Conservation (phyloP, 2,797 vertebrate genomes). For the Remorina albescens region DNA sequence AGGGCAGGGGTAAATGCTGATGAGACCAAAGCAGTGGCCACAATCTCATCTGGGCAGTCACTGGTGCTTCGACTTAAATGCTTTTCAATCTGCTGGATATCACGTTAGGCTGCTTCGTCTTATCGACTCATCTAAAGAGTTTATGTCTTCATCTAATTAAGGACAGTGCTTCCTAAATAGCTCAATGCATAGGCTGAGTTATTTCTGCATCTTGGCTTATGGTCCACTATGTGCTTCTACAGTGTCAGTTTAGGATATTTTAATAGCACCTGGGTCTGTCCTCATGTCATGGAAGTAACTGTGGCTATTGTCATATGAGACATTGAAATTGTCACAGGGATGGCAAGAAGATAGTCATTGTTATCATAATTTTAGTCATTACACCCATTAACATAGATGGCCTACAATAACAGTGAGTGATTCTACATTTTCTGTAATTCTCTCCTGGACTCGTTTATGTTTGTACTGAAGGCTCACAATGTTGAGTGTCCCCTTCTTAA, state of each 20-base stretch:
- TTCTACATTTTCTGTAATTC: neutral
- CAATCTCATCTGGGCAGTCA: constrained; percentile 76
- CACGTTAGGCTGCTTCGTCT: constrained; percentile 79
- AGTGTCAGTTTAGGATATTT: constrained; percentile 38
- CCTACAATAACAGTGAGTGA: neutral
- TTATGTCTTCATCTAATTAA: constrained; percentile 82
- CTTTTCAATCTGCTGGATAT: constrained; percentile 82
- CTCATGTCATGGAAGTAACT: constrained; percentile 1
- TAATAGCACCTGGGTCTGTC: constrained; percentile 7
- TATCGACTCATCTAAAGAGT: constrained; percentile 83
- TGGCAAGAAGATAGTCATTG: neutral
- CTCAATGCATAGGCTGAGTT: constrained; percentile 72
- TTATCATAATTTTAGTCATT: neutral
- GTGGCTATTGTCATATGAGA: constrained; percentile 9
- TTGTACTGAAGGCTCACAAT: constrained; percentile 12
- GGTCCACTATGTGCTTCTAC: constrained; percentile 33
- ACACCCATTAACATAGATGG: neutral
- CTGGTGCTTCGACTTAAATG: constrained; percentile 80
- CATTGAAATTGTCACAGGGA: neutral
- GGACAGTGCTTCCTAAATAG: constrained; percentile 77
- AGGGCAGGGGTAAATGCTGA: constrained; percentile 72
- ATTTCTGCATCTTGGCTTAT: constrained; percentile 57
- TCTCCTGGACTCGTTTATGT: neutral
- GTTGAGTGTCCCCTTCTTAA: constrained; percentile 29
- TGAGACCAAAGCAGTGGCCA: constrained; percentile 64